phyloP scores from a whole-genome alignment of 2,113 vertebrate species.

The Planiliza haematocheilus region DNA sequence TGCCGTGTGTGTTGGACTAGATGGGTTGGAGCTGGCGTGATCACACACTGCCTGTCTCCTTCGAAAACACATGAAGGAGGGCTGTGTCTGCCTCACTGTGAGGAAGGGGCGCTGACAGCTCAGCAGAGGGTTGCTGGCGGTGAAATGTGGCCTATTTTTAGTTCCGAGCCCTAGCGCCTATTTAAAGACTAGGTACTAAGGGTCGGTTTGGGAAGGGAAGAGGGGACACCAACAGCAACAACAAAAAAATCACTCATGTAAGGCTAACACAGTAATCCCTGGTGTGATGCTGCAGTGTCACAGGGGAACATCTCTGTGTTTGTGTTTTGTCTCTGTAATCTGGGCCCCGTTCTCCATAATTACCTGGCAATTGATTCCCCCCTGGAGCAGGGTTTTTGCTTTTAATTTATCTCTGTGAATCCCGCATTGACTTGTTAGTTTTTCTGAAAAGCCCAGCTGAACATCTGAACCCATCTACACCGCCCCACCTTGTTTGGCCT shows the following conservation, averaged over 20 bases:
- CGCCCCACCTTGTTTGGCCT: slow-evolving; percentile 10
- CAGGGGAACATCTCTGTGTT: slow-evolving; percentile 50
- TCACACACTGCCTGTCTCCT: slow-evolving; percentile 69
- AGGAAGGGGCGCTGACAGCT: slow-evolving; percentile 75
- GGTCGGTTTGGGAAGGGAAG: slow-evolving; percentile 33
- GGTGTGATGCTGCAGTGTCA: slow-evolving; percentile 32
- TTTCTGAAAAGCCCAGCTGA: slow-evolving; percentile 31
- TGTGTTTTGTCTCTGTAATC: slow-evolving; percentile 64
- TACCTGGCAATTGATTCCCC: slow-evolving; percentile 64
- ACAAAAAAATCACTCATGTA: slow-evolving; percentile 12
- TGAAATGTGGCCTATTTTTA: slow-evolving; percentile 72
- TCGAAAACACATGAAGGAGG: slow-evolving; percentile 68
- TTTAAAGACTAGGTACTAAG: slow-evolving; percentile 66
- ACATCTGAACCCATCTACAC: slow-evolving; percentile 46
- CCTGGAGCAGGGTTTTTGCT: slow-evolving; percentile 52
- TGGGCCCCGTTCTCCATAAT: slow-evolving; percentile 67
- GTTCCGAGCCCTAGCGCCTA: slow-evolving; percentile 59
- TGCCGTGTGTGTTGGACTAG: slow-evolving; percentile 59
- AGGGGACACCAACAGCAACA: slow-evolving; percentile 10
- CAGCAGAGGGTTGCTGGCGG: slow-evolving; percentile 61
- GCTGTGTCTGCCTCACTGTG: slow-evolving; percentile 63
- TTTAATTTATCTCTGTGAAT: slow-evolving; percentile 63
- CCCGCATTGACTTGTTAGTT: slow-evolving; percentile 48
- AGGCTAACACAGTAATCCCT: slow-evolving; percentile 30
- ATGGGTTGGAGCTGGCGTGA: slow-evolving; percentile 67